Evolutionary conservation across 2,888 invertebrate genomes (phyloP).

Genomic region (Pelosia muscerda): DNA sequence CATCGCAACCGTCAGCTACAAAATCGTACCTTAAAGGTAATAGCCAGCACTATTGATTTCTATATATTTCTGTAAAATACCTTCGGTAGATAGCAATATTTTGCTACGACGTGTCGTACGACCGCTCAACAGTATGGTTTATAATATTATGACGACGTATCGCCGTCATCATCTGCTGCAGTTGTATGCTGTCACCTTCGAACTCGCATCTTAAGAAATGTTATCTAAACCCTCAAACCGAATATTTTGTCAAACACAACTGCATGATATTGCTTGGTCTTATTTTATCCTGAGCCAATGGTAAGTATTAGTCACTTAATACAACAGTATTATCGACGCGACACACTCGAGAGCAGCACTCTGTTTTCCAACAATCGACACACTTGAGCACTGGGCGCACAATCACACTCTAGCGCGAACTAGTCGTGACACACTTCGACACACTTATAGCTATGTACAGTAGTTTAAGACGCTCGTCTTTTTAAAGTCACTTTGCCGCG

Average conservation of each 20-base stretch:
- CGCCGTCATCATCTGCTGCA: too few species aligned
- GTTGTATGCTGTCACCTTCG: too few species aligned
- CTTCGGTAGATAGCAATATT: too few species aligned
- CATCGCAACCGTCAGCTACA: too few species aligned
- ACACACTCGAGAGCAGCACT: background rate
- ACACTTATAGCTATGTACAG: slow-evolving; percentile 31
- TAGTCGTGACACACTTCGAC: slow-evolving; percentile 22
- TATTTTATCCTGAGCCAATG: background rate
- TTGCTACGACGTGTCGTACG: too few species aligned
- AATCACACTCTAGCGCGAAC: slow-evolving; percentile 47
- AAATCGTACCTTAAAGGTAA: too few species aligned
- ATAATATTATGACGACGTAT: too few species aligned
- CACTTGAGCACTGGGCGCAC: slow-evolving; percentile 26
- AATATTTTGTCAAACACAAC: background rate
- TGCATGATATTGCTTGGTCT: slow-evolving; percentile 2
- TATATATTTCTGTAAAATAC: too few species aligned
- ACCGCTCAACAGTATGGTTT: too few species aligned
- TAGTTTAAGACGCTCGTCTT: slow-evolving; percentile 91
- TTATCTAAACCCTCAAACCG: background rate
- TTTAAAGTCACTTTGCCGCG: slow-evolving; percentile 96
- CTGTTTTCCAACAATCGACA: slow-evolving; percentile 6
- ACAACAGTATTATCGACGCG: slow-evolving; percentile 15
- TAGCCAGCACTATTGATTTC: too few species aligned
- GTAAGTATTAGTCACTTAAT: background rate
- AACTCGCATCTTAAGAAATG: background rate